A percentile compares a stretch with the other conserved stretches of the same genome.
Conservation (phyloP, 2,113 vertebrate genomes). For the Poeciliopsis prolifica region DNA sequence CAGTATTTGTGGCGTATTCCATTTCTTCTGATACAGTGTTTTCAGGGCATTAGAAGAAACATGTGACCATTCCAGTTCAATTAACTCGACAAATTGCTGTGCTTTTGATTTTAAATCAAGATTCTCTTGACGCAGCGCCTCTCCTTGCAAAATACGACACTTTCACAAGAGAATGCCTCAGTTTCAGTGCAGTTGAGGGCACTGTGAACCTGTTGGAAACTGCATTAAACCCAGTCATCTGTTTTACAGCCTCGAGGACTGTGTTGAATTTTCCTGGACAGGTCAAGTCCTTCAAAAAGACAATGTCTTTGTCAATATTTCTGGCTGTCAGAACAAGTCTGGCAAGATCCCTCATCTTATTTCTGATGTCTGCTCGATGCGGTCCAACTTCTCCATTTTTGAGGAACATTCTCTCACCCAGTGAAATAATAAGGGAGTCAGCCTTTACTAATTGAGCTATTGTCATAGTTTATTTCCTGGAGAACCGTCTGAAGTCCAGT, state of each 20-base stretch:
- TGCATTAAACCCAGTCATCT: background rate
- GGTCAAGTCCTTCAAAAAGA: background rate
- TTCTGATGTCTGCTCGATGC: background rate
- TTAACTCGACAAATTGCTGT: background rate
- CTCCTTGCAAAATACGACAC: conserved; percentile 2
- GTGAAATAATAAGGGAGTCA: background rate
- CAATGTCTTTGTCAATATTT: background rate
- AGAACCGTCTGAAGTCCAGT: background rate
- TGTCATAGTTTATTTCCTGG: background rate
- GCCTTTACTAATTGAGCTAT: background rate
- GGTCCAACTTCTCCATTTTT: background rate
- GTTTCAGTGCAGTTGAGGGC: background rate
- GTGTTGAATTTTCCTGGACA: conserved; percentile 1
- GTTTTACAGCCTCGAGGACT: conserved; percentile 5
- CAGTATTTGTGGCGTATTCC: too few relatives aligned
- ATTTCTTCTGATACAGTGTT: background rate
- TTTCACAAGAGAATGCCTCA: conserved; percentile 2
- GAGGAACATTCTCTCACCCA: background rate
- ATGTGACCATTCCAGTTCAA: background rate
- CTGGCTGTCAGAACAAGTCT: background rate
- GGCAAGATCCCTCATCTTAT: conserved; percentile 5
- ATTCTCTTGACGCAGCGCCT: background rate
- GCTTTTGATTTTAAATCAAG: background rate
- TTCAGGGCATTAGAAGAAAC: background rate
- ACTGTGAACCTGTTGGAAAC: background rate